A percentile compares a stretch with the other conserved stretches of the same genome.
These are phyloP conservation scores for Hirtodrosophila duncani DNA, from an alignment of 2,888 invertebrate species.

Conservation along the genomic window DNA sequence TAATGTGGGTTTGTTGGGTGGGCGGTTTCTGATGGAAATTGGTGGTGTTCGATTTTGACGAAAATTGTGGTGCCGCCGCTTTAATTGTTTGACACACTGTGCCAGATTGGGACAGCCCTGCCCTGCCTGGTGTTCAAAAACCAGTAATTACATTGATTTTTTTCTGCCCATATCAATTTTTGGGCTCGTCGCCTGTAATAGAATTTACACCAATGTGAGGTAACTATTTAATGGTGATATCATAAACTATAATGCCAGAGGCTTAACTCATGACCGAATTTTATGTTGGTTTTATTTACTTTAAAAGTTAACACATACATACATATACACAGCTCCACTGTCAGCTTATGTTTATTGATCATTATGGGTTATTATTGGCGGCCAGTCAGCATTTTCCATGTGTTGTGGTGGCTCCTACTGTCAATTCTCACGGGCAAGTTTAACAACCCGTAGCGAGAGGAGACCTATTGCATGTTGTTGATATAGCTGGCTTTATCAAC, in stretches of 20 bases:
- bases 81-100: too few relatives aligned
- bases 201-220: conserved; percentile 17
- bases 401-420: conserved; percentile 40
- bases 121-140: conserved; percentile 21
- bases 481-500: conserved; percentile 57
- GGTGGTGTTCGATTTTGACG: conserved; percentile 41
- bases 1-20: conserved; percentile 13
- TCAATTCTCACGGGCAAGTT: conserved; percentile 56
- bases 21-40: conserved; percentile 2
- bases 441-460: conserved; percentile 46
- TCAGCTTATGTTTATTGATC: conserved; percentile 59
- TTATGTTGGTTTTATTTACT: conserved; percentile 48
- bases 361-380: conserved; percentile 60
- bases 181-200: conserved; percentile 53
- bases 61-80: conserved; percentile 16
- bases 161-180: conserved; percentile 51
- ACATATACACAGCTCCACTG: too few relatives aligned
- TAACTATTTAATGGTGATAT: conserved; percentile 41
- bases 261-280: conserved; percentile 13
- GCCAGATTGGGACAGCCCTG: too few relatives aligned
- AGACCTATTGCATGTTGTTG: conserved; percentile 34
- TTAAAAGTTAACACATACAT: conserved; percentile 61
- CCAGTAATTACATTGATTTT: conserved; percentile 67
- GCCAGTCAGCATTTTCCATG: conserved; percentile 48
- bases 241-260: conserved; percentile 63